Percentiles rank a stretch among this genome's conserved stretches.
phyloP scores from a whole-genome alignment of 2,888 invertebrate species.

The Apotomis turbidana region DNA sequence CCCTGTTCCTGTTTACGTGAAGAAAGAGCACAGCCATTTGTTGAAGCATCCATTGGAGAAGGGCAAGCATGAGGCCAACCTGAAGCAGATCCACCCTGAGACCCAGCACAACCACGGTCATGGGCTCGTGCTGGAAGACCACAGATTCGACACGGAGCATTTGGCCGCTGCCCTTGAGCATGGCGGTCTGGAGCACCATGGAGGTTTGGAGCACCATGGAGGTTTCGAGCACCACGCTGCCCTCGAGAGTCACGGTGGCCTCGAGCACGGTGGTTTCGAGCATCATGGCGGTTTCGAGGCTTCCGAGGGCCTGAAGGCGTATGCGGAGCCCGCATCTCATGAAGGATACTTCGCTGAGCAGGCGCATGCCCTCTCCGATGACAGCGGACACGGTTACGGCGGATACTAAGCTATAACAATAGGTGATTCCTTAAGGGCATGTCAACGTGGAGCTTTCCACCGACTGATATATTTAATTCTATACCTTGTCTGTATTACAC shows the following conservation, averaged over 20 bases:
- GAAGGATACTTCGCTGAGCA: slow-evolving; percentile 66
- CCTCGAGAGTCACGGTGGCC: slow-evolving; percentile 46
- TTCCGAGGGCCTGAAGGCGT: slow-evolving; percentile 63
- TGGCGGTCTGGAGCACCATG: slow-evolving; percentile 58
- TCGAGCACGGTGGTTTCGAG: slow-evolving; percentile 45
- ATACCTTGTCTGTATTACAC: slow-evolving; percentile 67
- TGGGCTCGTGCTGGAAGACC: slow-evolving; percentile 85
- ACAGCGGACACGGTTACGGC: slow-evolving; percentile 71
- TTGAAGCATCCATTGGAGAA: slow-evolving; percentile 86
- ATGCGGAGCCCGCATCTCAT: slow-evolving; percentile 68
- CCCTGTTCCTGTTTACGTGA: slow-evolving; percentile 87
- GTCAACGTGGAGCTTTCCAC: slow-evolving; percentile 55
- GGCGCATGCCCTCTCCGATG: slow-evolving; percentile 60
- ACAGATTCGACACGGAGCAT: slow-evolving; percentile 76
- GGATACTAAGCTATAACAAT: slow-evolving; percentile 61
- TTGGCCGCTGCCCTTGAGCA: slow-evolving; percentile 56
- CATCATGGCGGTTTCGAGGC: slow-evolving; percentile 50
- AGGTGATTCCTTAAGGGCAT: slow-evolving; percentile 50
- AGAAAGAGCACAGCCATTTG: slow-evolving; percentile 86
- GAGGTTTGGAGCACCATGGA: slow-evolving; percentile 54
- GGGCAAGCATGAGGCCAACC: slow-evolving; percentile 84
- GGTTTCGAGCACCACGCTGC: slow-evolving; percentile 52
- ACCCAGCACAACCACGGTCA: slow-evolving; percentile 83
- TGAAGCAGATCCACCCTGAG: slow-evolving; percentile 85
- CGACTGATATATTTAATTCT: slow-evolving; percentile 60